Evolutionary conservation across 2,113 vertebrate species (phyloP), one percentile per base, ranked within the genome.

Genomic region (Rafetus swinhoei): DNA sequence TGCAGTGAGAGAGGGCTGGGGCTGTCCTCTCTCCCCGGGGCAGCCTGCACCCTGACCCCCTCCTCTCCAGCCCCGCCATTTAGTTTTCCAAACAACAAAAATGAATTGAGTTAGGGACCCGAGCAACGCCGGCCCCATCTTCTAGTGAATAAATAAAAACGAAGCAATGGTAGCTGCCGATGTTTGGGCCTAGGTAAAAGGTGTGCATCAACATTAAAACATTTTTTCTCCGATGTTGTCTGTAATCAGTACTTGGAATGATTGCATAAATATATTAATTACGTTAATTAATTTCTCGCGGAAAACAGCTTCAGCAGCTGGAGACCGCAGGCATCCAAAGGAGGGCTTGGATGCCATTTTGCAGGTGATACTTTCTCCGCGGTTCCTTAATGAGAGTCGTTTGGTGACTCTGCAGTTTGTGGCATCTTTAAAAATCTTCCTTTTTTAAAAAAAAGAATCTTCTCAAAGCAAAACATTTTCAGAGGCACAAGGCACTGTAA

Each of bases 241-340:
- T 93, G 88, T 54, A 79, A 95, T 93, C 93, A 94, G 90, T 90
- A 10, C 93, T 90, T 89, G 53, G 93, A 95, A 94, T 80, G 83
- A 87, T 93, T 90, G 82, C 85, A 82, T 79, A 96, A 97, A 96
- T 93, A 93, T 82, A 95, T 95, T 94, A 95, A 97, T 97, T 95
- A 74, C 82, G 82, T 81, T 93, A 82, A 96, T 95, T 95, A 90
- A 89, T 93, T 96, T 93, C 86, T 90, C 86, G 79, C 2, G 93
- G 88, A 92, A 94, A 90, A 94, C 77, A 13, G 59, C 57, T 45
- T 52, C 5, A 1, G 82, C 62, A 85, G 95, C 93, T 93, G 94
- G 45, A 92, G 97, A 60, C 94, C 93, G 91, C 93, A 87, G 93
- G 93, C 80, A 54, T 1, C 85, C 50, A 89, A 9, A 87, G 94